Base-by-base conservation (phyloP, 2,888 invertebrate genomes). In the Tipula vernalis region DNA sequence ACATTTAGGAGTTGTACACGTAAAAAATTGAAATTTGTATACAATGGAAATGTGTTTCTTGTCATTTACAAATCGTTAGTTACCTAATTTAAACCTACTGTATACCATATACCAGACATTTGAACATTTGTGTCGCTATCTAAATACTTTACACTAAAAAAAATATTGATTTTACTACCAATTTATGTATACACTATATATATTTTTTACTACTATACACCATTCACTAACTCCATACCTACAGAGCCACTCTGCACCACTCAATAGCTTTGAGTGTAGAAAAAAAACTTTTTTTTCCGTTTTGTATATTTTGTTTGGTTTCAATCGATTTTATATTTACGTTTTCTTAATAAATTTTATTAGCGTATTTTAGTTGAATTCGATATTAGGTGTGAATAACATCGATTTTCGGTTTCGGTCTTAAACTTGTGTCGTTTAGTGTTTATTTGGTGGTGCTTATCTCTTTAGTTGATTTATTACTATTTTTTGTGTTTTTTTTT, bases 311-410 rank as follows among this genome's bases (percentile, higher is more conserved):
- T 71, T 71, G 71, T 71, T 71, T 71, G 71, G 71, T 71, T 71
- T 71, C 71, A 28, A 71, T 71, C 71, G 71, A 71, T 71, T 71
- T 71, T 71, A 28, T 71, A 71, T 71, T 71, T 71, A 71, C 71
- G 10, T 71, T 71, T 71, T 71, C 71, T 71, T 71, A 71, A 71
- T 28, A 28, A 28, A 71, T 71, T 71, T 71, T 71, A 71, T 71
- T 71, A 71, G 71, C 71, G 71, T 28, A 71, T 71, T 71, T 71
- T 71, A 71, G 71, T 71, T 71, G 71, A 71, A 28, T 71, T 71
- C 71, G 71, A 71, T 71, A 71, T 71, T 71, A 71, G 71, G 71
- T 71, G 71, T 71, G 71, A 71, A 71, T 71, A 71, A 71, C 71
- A 71, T 71, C 71, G 71, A 71, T 71, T 57, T 71, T 71, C 71